phyloP scores from a whole-genome alignment of 2,888 invertebrate species.

The Tubulanus polymorphus region DNA sequence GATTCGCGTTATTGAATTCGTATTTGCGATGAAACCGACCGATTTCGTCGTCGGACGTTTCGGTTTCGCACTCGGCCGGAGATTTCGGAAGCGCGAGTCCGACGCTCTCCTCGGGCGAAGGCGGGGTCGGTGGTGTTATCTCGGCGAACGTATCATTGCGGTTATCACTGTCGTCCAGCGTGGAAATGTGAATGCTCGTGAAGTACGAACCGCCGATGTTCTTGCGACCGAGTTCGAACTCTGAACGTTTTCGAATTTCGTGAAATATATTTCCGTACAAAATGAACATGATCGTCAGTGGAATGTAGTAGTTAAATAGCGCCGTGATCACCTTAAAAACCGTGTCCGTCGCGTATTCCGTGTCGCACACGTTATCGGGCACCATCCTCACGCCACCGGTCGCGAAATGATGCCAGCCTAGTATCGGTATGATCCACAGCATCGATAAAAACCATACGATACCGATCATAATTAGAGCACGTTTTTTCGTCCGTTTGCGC shows the following conservation, averaged over 20 bases:
- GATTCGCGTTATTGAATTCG: not conserved
- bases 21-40: not conserved
- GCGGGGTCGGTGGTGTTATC: conserved; percentile 4
- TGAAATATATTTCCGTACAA: conserved; percentile 56
- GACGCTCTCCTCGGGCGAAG: not conserved
- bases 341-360: conserved; percentile 56
- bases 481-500: conserved; percentile 54
- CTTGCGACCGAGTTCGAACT: conserved; percentile 47
- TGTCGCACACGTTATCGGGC: conserved; percentile 53
- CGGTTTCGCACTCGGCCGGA: not conserved
- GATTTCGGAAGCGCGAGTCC: not conserved
- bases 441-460: conserved; percentile 55
- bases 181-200: not conserved
- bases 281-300: conserved; percentile 55
- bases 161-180: conserved; percentile 23
- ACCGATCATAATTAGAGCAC: conserved; percentile 57
- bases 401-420: conserved; percentile 55
- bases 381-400: conserved; percentile 40
- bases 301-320: conserved; percentile 58
- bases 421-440: conserved; percentile 57
- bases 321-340: conserved; percentile 56
- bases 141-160: conserved; percentile 19
- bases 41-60: not conserved
- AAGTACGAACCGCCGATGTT: conserved; percentile 20
- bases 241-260: conserved; percentile 55